Evolutionary conservation across 1,140 invertebrate genomes (phyloP), one percentile per base, ranked within the genome.

Genomic region (Holotrichia oblita): DNA sequence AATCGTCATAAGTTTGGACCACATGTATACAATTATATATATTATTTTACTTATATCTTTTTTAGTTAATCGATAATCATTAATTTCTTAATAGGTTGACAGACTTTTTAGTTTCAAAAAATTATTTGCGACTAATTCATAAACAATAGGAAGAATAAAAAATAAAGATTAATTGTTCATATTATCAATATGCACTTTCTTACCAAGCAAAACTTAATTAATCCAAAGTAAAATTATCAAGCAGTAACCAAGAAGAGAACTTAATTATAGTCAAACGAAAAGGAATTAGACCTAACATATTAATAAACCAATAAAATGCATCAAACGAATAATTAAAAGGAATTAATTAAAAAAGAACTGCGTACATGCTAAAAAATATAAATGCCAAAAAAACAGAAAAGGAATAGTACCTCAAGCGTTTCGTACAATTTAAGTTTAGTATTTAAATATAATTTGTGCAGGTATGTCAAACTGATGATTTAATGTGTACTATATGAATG

Each of bases 1-100:
- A 76, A 48, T 76, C 75, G 75, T 76, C 75, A 55, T 76, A 76
- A 76, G 75, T 76, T 76, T 76, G 75, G 75, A 76, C 75, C 75
- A 76, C 75, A 76, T 74, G 44, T 76, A 76, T 76, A 76, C 41
- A 48, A 76, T 76, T 55, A 55, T 55, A 55, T 55, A 48, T 22
- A 17, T 22, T 76, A 55, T 40, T 40, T 41, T 74, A 74, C 17
- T 74, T 74, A 74, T 74, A 55, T 7, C 22, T 22, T 69, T 20
- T 69, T 69, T 69, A 69, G 61, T 24, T 69, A 69, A 34, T 69
- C 22, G 24, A 69, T 69, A 69, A 69, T 24, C 22, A 27, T 69
- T 69, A 69, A 69, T 27, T 69, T 27, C 22, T 55, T 55, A 55
- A 55, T 55, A 55, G 48, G 48, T 55, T 55, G 48, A 55, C 48